Percentiles rank a stretch among this genome's conserved stretches.
Evolutionary conservation across 2,113 vertebrate genomes (phyloP).

Genomic region (Uropsilus gracilis): DNA sequence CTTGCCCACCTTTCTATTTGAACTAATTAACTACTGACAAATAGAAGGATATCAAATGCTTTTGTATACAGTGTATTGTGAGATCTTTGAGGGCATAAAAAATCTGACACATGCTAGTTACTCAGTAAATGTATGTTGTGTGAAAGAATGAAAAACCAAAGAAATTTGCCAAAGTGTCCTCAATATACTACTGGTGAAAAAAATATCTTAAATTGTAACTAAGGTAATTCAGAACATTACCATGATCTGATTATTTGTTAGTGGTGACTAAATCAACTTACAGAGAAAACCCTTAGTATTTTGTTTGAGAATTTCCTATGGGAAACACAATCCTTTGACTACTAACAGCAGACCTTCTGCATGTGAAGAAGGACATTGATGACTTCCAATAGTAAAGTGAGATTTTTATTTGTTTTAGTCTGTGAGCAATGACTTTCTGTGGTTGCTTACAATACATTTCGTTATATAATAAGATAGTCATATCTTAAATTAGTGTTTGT

Average conservation of each 20-base stretch:
- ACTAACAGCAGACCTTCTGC: neutral
- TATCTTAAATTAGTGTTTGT: neutral
- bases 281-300: neutral
- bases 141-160: neutral
- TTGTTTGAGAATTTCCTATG: neutral
- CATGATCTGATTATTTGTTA: neutral
- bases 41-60: neutral
- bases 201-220: neutral
- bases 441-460: neutral
- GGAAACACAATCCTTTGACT: neutral
- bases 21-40: neutral
- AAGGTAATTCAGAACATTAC: neutral
- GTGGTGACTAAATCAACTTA: neutral
- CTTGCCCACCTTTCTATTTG: neutral
- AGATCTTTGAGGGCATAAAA: neutral
- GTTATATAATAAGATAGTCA: neutral
- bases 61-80: neutral
- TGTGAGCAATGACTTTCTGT: neutral
- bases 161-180: neutral
- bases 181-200: neutral
- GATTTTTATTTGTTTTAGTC: neutral
- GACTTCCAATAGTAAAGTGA: neutral
- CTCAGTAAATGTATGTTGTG: neutral
- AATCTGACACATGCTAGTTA: neutral
- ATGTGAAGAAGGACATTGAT: neutral